Evolutionary conservation across 2,113 vertebrate species (phyloP), one percentile per base, ranked within the genome.

Genomic region (Bujurquina vittata): DNA sequence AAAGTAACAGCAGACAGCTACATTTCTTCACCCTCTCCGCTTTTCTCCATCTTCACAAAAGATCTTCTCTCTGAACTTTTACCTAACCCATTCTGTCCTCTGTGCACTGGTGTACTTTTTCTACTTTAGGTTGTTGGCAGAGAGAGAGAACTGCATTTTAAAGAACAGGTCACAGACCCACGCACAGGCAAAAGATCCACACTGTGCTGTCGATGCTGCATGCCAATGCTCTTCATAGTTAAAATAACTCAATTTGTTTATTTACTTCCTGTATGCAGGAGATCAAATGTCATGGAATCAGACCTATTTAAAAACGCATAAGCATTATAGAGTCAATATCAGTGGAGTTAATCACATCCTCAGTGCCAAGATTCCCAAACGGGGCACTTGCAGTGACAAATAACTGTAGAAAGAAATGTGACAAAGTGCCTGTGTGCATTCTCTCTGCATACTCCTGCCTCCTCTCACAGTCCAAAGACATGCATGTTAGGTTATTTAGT

Each of bases 131-230:
- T 69, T 4, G 8, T 46, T 26, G 7, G 23, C 26, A 49, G 40
- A 5, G 59, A 7, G 59, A 56, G 6, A 61, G 57, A 10, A 35
- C 61, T 77, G 26, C 62, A 40, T 46, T 81, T 73, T 35, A 67
- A 55, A 62, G 31, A 69, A 37, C 29, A 63, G 65, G 76, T 81
- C 54, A 12, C 23, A 22, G 9, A 10, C 35, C 35, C 35, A 37
- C 35, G 62, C 55, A 54, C 43, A 43, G 26, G 59, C 22, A 17
- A 74, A 14, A 46, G 72, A 79, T 81, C 63, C 82, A 75, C 17
- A 59, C 57, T 65, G 78, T 33, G 65, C 81, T 35, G 31, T 54
- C 65, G 67, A 63, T 79, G 35, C 58, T 57, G 4, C 4, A 1
- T 40, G 35, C 75, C 82, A 54, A 76, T 62, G 12, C n/a, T 58